Evolutionary conservation across 37 sponge, comb jelly and placozoan genomes (phyloP).

Genomic region (Ephydatia muelleri): DNA sequence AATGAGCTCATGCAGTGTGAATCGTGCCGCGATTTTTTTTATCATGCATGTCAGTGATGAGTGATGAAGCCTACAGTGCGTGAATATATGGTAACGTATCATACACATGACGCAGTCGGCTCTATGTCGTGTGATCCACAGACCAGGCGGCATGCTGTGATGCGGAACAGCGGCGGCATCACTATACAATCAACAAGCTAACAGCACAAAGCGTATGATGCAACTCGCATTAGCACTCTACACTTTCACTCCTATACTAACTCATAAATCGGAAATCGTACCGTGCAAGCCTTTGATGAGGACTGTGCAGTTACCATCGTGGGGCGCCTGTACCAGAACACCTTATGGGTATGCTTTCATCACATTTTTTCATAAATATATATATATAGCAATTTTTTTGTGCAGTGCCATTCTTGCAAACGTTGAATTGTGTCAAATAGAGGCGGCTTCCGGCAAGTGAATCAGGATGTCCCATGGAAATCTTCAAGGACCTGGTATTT

Average conservation of each 20-base stretch:
- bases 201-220: background rate
- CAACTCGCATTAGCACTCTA: background rate
- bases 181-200: background rate
- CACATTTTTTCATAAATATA: background rate
- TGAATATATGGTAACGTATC: no score
- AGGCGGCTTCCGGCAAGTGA: no score
- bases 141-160: background rate
- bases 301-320: background rate
- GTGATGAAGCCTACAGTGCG: no score
- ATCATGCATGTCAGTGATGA: no score
- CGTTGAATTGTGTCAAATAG: no score
- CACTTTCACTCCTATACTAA: background rate
- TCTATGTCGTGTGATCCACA: no score
- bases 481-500: background rate
- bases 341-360: background rate
- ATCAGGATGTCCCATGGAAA: background rate
- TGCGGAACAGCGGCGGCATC: background rate
- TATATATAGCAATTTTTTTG: background rate
- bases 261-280: background rate
- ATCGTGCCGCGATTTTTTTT: no score
- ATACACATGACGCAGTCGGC: no score
- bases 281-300: background rate
- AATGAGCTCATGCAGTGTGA: no score
- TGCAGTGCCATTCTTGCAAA: background rate
- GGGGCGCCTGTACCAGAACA: background rate